Percentiles rank a stretch among this genome's conserved stretches.
These are phyloP conservation scores for Drosophila ambigua DNA, from an alignment of 1,140 invertebrate species.

Conservation along the genomic window DNA sequence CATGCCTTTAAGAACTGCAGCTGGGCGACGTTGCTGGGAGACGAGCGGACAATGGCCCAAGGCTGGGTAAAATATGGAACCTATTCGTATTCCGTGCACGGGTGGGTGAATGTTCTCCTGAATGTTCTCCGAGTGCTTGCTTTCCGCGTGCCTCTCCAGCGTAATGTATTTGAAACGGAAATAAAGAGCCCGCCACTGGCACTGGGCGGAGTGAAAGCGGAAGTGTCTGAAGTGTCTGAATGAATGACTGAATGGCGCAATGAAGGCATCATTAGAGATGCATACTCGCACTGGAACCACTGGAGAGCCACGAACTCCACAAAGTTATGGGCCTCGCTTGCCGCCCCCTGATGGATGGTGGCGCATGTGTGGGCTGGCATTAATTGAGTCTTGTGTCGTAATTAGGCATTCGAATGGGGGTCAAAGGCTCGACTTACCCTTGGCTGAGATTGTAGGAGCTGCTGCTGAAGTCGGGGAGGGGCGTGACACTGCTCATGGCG, in stretches of 20 bases:
- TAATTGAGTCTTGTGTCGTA: conserved; percentile 72
- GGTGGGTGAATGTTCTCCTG: conserved; percentile 1
- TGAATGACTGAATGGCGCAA: conserved; percentile 62
- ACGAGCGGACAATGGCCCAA: too few species aligned
- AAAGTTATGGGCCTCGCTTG: conserved; percentile 3
- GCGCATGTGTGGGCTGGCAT: conserved; percentile 34
- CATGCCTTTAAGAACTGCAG: too few species aligned
- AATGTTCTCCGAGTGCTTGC: conserved; percentile 35
- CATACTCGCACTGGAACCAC: conserved; percentile 18
- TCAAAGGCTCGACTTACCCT: conserved; percentile 50
- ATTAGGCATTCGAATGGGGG: conserved; percentile 45
- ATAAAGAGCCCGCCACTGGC: conserved; percentile 49
- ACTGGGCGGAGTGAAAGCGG: conserved; percentile 38
- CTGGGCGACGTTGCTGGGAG: too few species aligned
- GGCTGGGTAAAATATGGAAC: too few species aligned
- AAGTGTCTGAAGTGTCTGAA: conserved; percentile 58
- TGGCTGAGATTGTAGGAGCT: conserved; percentile 57
- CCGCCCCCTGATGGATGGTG: not conserved
- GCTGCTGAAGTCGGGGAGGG: conserved; percentile 29
- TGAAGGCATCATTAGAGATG: conserved; percentile 74
- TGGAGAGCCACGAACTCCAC: conserved; percentile 14
- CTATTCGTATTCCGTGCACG: too few species aligned
- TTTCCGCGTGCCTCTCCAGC: conserved; percentile 33
- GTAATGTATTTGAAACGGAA: conserved; percentile 76
- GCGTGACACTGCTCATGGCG: conserved; percentile 64